A percentile compares a stretch with the other conserved stretches of the same genome.
phyloP scores from a whole-genome alignment of 2,113 vertebrate genomes.

The Sinocyclocheilus grahami region DNA sequence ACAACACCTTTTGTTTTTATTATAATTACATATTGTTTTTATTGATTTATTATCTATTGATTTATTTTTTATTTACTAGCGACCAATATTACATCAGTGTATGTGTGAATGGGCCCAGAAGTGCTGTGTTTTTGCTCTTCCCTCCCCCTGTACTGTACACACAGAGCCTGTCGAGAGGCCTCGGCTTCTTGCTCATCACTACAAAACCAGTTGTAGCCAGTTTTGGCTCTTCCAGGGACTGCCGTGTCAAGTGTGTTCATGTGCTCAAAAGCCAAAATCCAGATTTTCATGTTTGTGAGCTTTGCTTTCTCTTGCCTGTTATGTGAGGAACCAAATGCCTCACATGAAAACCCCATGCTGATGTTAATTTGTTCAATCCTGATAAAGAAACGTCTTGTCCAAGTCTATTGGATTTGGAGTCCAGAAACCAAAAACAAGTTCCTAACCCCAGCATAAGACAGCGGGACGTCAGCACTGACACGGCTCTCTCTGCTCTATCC shows the following conservation, averaged over 20 bases:
- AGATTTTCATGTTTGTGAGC: slow-evolving; percentile 18
- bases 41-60: background rate
- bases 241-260: slow-evolving; percentile 14
- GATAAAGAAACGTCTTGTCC: background rate
- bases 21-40: background rate
- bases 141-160: slow-evolving; percentile 10
- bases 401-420: background rate
- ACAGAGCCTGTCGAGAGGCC: slow-evolving; percentile 16
- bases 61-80: background rate
- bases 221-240: slow-evolving; percentile 24
- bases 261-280: background rate
- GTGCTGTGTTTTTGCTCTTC: background rate
- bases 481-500: background rate
- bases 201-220: slow-evolving; percentile 50
- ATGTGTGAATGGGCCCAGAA: background rate
- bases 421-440: background rate
- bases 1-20: background rate
- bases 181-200: slow-evolving; percentile 39
- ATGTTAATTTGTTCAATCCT: background rate
- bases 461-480: slow-evolving; percentile 1
- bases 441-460: background rate
- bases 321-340: background rate
- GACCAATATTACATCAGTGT: background rate
- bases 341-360: background rate
- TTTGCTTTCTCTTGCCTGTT: background rate